Percentiles rank a stretch among this genome's conserved stretches.
Evolutionary conservation across 2,113 vertebrate species (phyloP).

Genomic region (Chionis minor): DNA sequence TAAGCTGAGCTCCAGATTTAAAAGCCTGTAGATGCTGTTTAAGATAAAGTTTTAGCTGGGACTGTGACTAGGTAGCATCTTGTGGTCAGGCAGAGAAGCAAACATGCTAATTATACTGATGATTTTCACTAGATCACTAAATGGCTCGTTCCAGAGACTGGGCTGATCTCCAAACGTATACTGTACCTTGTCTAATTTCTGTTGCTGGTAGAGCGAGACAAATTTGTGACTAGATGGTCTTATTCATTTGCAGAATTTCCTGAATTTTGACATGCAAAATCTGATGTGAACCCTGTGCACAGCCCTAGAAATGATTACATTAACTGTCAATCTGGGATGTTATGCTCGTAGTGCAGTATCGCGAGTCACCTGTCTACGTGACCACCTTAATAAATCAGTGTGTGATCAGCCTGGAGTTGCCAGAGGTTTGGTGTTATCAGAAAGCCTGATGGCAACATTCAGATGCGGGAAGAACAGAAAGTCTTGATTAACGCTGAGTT

Average conservation of each 20-base stretch:
- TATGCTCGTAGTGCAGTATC: background rate
- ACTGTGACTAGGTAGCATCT: background rate
- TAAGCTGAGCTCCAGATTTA: background rate
- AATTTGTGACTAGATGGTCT: background rate
- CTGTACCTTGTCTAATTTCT: background rate
- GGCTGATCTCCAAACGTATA: background rate
- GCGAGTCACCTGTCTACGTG: background rate
- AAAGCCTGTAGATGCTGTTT: background rate
- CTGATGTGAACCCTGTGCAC: background rate
- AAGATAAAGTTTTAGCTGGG: background rate
- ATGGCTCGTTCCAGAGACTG: background rate
- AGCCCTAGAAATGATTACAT: background rate
- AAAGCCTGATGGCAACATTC: background rate
- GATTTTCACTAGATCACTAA: background rate
- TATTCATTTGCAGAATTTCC: background rate
- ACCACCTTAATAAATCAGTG: conserved; percentile 5
- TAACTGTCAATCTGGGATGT: background rate
- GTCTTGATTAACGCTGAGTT: conserved; percentile 29
- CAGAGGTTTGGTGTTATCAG: background rate
- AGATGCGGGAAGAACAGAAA: background rate
- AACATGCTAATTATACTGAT: background rate
- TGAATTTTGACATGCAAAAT: background rate
- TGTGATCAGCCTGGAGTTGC: background rate
- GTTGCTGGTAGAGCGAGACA: background rate
- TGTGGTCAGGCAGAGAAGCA: background rate